Evolutionary conservation across 1,140 invertebrate species (phyloP).

Genomic region (Drosophila santomea): DNA sequence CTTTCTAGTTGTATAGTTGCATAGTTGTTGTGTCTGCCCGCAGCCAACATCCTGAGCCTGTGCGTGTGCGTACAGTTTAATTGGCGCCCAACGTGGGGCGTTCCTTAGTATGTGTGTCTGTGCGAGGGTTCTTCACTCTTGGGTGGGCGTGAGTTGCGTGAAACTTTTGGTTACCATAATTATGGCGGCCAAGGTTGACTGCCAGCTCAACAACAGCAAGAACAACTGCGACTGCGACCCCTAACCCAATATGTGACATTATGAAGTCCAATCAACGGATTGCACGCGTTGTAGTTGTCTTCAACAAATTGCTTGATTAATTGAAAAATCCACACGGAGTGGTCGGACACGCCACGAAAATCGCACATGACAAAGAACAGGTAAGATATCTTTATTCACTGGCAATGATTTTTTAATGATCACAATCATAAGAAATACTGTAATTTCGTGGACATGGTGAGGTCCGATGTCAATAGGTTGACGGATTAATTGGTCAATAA

Average conservation of each 20-base stretch:
- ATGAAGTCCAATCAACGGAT: constrained; percentile 60
- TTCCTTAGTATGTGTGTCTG: constrained; percentile 25
- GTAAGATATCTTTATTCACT: constrained; percentile 15
- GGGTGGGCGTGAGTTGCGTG: constrained; percentile 71
- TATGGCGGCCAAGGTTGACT: constrained; percentile 76
- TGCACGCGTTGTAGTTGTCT: constrained; percentile 49
- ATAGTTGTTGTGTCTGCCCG: constrained; percentile 43
- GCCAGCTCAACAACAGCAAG: constrained; percentile 29
- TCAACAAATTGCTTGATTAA: constrained; percentile 58
- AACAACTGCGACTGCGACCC: constrained; percentile 45
- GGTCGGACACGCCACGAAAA: constrained; percentile 8
- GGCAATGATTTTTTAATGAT: constrained; percentile 42
- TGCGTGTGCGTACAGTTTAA: constrained; percentile 82
- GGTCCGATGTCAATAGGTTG: neutral
- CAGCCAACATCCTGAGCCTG: constrained; percentile 33
- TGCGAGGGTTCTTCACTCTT: constrained; percentile 20
- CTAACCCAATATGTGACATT: constrained; percentile 48
- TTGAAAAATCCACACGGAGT: constrained; percentile 52
- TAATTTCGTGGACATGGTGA: neutral
- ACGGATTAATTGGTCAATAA: constrained; percentile 1
- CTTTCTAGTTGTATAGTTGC: constrained; percentile 12
- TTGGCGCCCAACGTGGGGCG: constrained; percentile 48
- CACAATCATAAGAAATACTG: constrained; percentile 1
- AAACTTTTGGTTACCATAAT: constrained; percentile 82
- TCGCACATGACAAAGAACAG: constrained; percentile 15